These are phyloP conservation scores for Pteropus rufus DNA, from an alignment of 2,797 vertebrate species.

Conservation along the genomic window DNA sequence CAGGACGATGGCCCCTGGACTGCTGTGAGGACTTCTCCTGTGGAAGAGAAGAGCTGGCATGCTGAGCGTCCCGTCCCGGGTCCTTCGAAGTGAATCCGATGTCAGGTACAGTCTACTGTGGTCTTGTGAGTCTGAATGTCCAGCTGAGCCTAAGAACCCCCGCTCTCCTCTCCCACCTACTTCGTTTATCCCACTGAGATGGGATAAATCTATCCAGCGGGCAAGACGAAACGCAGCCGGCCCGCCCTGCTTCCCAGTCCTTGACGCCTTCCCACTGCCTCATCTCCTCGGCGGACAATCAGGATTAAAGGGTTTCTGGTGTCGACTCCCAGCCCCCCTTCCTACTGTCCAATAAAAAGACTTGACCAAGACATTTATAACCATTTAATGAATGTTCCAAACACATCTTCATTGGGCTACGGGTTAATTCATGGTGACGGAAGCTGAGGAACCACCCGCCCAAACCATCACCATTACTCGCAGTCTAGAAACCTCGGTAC, in stretches of 20 bases:
- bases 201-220: accelerated
- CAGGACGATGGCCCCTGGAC: neutral
- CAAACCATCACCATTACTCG: neutral
- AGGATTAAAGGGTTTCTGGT: neutral
- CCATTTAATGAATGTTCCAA: conserved; percentile 81
- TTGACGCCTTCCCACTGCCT: accelerated
- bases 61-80: accelerated
- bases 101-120: neutral
- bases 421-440: conserved; percentile 46
- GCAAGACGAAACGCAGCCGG: neutral
- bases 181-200: neutral
- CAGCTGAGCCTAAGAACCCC: too few species aligned
- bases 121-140: neutral
- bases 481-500: neutral
- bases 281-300: neutral
- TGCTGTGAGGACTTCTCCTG: neutral
- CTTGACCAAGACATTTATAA: conserved; percentile 43
- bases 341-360: neutral
- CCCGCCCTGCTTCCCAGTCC: neutral
- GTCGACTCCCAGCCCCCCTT: neutral
- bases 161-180: neutral
- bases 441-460: conserved; percentile 59
- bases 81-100: accelerated
- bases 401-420: conserved; percentile 67
- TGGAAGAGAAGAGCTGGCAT: neutral